These are phyloP conservation scores for Semnornis frantzii DNA, from an alignment of 2,113 vertebrate genomes.

Conservation along the genomic window DNA sequence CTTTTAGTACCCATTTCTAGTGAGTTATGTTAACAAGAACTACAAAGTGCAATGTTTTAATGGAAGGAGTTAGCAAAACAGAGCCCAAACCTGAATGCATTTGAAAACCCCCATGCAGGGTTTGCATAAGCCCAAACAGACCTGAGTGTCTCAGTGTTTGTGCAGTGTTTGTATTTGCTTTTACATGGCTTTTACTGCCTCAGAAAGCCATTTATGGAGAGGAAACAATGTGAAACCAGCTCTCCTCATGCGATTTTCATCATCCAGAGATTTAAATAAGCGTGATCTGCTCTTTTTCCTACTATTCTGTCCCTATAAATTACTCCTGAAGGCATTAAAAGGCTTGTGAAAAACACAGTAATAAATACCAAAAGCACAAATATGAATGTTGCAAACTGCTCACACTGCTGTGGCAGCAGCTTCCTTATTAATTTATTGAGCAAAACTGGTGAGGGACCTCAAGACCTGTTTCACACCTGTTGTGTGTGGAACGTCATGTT, in stretches of 20 bases:
- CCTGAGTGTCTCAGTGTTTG: neutral
- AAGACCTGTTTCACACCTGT: neutral
- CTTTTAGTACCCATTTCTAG: neutral
- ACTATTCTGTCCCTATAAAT: slow-evolving; percentile 52
- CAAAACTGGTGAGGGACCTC: slow-evolving; percentile 12
- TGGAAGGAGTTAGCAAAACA: neutral
- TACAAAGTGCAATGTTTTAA: neutral
- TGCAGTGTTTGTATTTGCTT: slow-evolving; percentile 25
- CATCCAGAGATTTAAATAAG: slow-evolving; percentile 24
- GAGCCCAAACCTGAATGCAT: neutral
- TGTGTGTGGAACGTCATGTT: neutral
- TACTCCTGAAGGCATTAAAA: slow-evolving; percentile 51
- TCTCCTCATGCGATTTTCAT: slow-evolving; percentile 30
- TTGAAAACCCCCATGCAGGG: neutral
- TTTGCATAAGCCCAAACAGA: neutral
- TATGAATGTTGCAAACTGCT: neutral
- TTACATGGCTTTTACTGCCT: slow-evolving; percentile 21
- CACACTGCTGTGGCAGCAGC: slow-evolving; percentile 12
- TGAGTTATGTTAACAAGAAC: neutral
- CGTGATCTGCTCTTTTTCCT: neutral
- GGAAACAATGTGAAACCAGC: slow-evolving; percentile 17
- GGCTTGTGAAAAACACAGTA: slow-evolving; percentile 18
- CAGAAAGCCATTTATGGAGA: slow-evolving; percentile 10
- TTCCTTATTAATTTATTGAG: slow-evolving; percentile 33
- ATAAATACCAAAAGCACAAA: slow-evolving; percentile 48